phyloP scores from a whole-genome alignment of 2,888 invertebrate genomes.

The Eudasyphora cyanicolor region DNA sequence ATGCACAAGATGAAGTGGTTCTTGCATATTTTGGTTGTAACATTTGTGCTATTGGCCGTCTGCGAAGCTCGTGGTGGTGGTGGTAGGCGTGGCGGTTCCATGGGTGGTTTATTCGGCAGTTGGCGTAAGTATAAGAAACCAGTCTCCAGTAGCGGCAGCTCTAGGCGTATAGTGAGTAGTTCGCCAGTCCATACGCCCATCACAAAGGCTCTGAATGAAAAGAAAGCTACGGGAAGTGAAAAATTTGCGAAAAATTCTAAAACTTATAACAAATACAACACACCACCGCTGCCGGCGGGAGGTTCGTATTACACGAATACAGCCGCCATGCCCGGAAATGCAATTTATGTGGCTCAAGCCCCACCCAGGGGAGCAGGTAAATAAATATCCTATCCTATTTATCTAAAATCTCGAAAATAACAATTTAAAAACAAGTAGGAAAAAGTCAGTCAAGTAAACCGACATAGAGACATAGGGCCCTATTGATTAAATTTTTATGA shows the following conservation, averaged over 20 bases:
- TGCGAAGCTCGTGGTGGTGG: slow-evolving; percentile 74
- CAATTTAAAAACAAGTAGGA: no score
- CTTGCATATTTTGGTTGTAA: slow-evolving; percentile 36
- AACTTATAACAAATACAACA: slow-evolving; percentile 33
- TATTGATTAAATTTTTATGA: no score
- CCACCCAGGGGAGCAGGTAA: slow-evolving; percentile 70
- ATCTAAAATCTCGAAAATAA: no score
- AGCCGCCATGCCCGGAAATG: slow-evolving; percentile 73
- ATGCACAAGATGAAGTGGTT: slow-evolving; percentile 44
- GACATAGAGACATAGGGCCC: not conserved
- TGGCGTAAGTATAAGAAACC: slow-evolving; percentile 77
- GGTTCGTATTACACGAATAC: slow-evolving; percentile 72
- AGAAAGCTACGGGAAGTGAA: slow-evolving; percentile 41
- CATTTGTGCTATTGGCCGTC: slow-evolving; percentile 35
- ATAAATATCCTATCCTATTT: no score
- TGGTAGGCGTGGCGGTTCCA: slow-evolving; percentile 75
- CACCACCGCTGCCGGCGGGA: slow-evolving; percentile 55
- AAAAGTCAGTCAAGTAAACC: not conserved
- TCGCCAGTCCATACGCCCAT: slow-evolving; percentile 68
- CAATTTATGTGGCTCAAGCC: slow-evolving; percentile 73
- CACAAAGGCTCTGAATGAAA: slow-evolving; percentile 57
- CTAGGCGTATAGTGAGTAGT: slow-evolving; percentile 71
- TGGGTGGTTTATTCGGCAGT: slow-evolving; percentile 75
- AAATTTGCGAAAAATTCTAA: slow-evolving; percentile 48
- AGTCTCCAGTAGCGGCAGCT: slow-evolving; percentile 68